A percentile compares a stretch with the other conserved stretches of the same genome.
phyloP scores from a whole-genome alignment of 2,113 vertebrate species.

The Cepphus grylle region DNA sequence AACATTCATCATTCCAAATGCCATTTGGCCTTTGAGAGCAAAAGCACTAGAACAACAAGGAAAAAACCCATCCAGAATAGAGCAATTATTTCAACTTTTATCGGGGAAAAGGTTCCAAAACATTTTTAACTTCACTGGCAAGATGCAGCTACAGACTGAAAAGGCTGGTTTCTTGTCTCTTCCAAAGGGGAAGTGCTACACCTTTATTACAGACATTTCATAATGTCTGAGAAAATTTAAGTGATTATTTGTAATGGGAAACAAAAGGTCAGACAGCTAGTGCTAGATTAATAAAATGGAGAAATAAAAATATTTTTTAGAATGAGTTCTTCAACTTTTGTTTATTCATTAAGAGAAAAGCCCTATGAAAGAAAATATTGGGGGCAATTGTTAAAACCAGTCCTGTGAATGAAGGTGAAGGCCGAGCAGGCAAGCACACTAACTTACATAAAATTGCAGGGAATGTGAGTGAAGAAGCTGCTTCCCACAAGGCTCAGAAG shows the following conservation, averaged over 20 bases:
- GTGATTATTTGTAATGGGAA: background rate
- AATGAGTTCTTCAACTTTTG: background rate
- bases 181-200: background rate
- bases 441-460: background rate
- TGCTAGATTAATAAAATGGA: background rate
- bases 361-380: background rate
- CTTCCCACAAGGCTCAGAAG: background rate
- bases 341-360: background rate
- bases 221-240: background rate
- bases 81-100: background rate
- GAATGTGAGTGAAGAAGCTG: background rate
- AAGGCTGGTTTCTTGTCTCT: background rate
- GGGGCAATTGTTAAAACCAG: background rate
- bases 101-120: background rate
- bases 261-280: background rate
- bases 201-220: background rate
- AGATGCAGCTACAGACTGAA: background rate
- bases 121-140: background rate
- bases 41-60: background rate
- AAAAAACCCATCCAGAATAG: background rate
- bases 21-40: background rate
- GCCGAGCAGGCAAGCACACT: background rate
- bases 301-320: background rate
- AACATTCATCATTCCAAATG: background rate
- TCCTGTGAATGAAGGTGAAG: background rate